phyloP scores from a whole-genome alignment of 2,113 vertebrate genomes.

The Bothrops jararaca region DNA sequence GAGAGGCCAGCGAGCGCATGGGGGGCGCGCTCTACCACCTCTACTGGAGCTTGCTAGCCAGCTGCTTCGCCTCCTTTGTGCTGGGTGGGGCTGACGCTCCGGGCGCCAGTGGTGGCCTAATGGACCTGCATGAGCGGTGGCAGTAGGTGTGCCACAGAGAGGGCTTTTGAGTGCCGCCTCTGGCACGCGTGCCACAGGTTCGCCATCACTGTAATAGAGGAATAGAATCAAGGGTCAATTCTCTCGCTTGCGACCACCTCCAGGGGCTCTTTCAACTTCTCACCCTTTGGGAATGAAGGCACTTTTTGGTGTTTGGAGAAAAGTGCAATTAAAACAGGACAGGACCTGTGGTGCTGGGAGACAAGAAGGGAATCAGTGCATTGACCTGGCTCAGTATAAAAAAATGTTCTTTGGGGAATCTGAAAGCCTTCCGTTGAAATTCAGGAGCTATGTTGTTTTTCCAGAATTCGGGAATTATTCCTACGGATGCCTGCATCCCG shows the following conservation, averaged over 20 bases:
- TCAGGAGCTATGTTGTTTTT: neutral
- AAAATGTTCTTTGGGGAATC: neutral
- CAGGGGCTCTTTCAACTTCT: neutral
- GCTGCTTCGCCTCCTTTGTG: too few species aligned
- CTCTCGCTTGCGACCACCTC: neutral
- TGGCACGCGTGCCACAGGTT: too few species aligned
- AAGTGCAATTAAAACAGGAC: neutral
- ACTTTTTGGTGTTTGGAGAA: neutral
- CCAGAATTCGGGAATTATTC: neutral
- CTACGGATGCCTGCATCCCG: neutral
- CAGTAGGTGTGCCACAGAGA: too few species aligned
- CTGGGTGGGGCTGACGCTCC: too few species aligned
- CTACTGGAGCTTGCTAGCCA: too few species aligned
- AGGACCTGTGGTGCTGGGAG: neutral
- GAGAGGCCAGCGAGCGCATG: too few species aligned
- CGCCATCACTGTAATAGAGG: too few species aligned
- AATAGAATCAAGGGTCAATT: neutral
- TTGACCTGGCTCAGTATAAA: neutral
- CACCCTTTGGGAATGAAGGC: neutral
- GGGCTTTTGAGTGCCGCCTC: too few species aligned
- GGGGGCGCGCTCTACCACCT: too few species aligned
- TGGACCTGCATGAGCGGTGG: too few species aligned
- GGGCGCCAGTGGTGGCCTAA: too few species aligned
- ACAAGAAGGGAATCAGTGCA: neutral
- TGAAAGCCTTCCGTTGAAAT: neutral